Base-by-base conservation (phyloP, 2,113 vertebrate genomes). In the Malaclemys terrapin region DNA sequence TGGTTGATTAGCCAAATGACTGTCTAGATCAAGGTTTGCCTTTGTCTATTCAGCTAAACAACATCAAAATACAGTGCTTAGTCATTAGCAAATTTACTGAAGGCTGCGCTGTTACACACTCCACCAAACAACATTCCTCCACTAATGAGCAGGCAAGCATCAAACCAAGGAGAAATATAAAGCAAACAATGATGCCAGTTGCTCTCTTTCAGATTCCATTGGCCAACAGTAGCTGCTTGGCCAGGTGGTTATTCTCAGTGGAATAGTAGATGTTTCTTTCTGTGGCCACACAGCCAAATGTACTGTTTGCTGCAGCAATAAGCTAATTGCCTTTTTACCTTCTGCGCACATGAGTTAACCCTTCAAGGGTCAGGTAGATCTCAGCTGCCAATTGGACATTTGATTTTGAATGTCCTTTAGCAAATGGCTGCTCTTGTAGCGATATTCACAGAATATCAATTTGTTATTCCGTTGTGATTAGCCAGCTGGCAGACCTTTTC, bases 401-500 rank as follows among this genome's bases (percentile, higher is more conserved):
- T 22, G n/a, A 87, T 95, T 95, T 95, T 78, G 47, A 20, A 17
- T 29, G 47, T 84, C n/a, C 6, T 50, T 25, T 86, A 88, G 94
- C 95, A 98, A 86, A 85, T 90, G 75, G 31, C 91, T 91, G 84
- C 85, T 96, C 75, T 86, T 87, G 31, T 24, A 87, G 84, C 50
- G 83, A 91, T 57, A 94, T 89, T 82, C 84, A 79, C 45, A 95
- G 83, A 84, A 95, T 47, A 42, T 0, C 17, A 22, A n/a, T 89
- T 91, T 86, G 57, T 81, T 54, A 5, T 9, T 86, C 75, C 89
- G 35, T 31, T 79, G 88, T 88, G 89, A 82, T 29, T 82, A 96
- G 92, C 94, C 97, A 98, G 93, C 95, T 98, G 98, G 97, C 94
- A 95, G 59, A 47, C 65, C 42, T 82, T 87, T 0, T 0, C 89